A percentile compares a stretch with the other conserved stretches of the same genome.
These are phyloP conservation scores for Drosophila kanekoi DNA, from an alignment of 2,888 invertebrate genomes.

Conservation along the genomic window DNA sequence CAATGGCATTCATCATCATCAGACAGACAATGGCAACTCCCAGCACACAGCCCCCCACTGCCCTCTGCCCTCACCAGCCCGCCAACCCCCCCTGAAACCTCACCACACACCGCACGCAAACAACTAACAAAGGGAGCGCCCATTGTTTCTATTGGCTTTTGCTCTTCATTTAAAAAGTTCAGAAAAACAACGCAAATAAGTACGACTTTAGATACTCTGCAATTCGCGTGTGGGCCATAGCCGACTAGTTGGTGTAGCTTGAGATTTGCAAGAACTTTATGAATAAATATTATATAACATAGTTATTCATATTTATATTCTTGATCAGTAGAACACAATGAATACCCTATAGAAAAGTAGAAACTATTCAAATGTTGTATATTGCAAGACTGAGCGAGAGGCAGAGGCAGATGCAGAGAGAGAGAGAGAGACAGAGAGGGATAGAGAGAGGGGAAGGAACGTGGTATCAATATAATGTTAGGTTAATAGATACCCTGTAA, in stretches of 20 bases:
- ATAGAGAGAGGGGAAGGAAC: too few species aligned
- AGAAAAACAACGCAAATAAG: constrained; percentile 5
- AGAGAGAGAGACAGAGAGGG: too few species aligned
- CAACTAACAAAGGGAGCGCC: constrained; percentile 45
- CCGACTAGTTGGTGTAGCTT: constrained; percentile 2
- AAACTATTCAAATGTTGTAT: too few species aligned
- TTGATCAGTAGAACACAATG: too few species aligned
- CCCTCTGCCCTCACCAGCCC: background rate
- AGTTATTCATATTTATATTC: too few species aligned
- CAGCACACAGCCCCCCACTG: constrained; percentile 1
- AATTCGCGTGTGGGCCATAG: background rate
- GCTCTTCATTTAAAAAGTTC: constrained; percentile 30
- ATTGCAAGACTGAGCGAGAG: too few species aligned
- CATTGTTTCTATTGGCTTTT: constrained; percentile 49
- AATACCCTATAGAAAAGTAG: too few species aligned
- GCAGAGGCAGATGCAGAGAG: too few species aligned
- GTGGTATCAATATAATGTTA: too few species aligned
- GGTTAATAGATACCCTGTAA: too few species aligned
- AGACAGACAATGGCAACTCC: constrained; percentile 51
- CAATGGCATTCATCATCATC: constrained; percentile 60
- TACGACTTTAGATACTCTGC: background rate
- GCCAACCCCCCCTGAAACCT: background rate
- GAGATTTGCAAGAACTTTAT: too few species aligned
- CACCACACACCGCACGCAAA: constrained; percentile 1
- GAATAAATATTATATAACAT: too few species aligned